These are phyloP conservation scores for Zoanthus solanderi DNA, from an alignment of 92 coral and sea anemone genomes.

Conservation along the genomic window DNA sequence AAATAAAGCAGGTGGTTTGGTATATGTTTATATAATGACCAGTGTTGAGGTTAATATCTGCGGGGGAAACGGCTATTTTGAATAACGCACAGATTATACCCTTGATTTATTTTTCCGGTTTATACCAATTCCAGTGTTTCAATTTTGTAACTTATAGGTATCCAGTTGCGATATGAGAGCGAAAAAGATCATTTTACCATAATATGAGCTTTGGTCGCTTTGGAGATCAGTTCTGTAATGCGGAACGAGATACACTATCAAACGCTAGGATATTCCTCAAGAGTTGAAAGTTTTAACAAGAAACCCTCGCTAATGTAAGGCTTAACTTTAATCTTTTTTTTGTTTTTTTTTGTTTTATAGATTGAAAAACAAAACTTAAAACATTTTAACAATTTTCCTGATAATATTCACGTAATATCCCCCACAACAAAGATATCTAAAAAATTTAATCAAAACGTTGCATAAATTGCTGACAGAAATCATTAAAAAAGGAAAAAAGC, in stretches of 20 bases:
- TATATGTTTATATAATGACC: slow-evolving; percentile 6
- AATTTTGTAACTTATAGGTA: neutral
- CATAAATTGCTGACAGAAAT: neutral
- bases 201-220: neutral
- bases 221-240: neutral
- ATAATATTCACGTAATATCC: too few species aligned
- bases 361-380: too few species aligned
- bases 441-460: neutral
- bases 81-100: neutral
- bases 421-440: neutral
- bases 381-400: too few species aligned
- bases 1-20: slow-evolving; percentile 24
- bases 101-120: slow-evolving; percentile 17
- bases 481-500: neutral
- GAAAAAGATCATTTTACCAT: neutral
- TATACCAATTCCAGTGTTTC: slow-evolving; percentile 18
- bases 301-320: too few species aligned
- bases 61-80: slow-evolving; percentile 2
- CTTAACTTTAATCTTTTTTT: too few species aligned
- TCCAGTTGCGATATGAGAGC: slow-evolving; percentile 17
- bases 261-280: too few species aligned
- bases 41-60: neutral
- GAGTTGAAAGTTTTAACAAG: too few species aligned
- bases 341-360: too few species aligned
- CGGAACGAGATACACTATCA: too few species aligned